These are phyloP conservation scores for Pseudochirops cupreus DNA, from an alignment of 2,797 vertebrate species.

Conservation along the genomic window DNA sequence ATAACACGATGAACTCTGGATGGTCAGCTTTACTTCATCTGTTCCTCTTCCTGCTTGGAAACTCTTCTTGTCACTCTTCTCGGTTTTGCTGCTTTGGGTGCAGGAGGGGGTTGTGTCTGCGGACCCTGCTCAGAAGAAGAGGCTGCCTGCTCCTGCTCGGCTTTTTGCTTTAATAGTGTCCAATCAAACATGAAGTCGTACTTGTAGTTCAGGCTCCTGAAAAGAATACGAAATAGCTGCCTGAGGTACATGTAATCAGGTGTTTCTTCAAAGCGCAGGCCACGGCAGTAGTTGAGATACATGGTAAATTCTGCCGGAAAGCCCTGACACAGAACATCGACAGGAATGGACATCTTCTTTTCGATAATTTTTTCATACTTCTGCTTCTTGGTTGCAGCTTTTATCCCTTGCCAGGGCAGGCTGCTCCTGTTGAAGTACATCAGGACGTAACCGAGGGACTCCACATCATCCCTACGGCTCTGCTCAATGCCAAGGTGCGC, in stretches of 20 bases:
- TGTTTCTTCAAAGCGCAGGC: slow-evolving; percentile 12
- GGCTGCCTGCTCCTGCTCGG: not conserved
- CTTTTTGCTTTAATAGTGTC: not conserved
- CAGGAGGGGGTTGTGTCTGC: slow-evolving; percentile 68
- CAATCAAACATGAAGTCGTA: slow-evolving; percentile 86
- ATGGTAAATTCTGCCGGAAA: slow-evolving; percentile 90
- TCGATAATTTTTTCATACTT: slow-evolving; percentile 90
- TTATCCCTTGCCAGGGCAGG: slow-evolving; percentile 91
- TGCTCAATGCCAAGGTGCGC: slow-evolving; percentile 93
- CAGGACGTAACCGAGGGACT: slow-evolving; percentile 91
- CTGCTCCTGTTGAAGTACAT: slow-evolving; percentile 95
- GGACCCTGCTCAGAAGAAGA: not conserved
- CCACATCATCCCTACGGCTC: slow-evolving; percentile 85
- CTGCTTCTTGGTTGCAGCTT: slow-evolving; percentile 83
- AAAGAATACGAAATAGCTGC: slow-evolving; percentile 92
- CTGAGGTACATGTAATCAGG: slow-evolving; percentile 84
- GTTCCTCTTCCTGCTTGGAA: slow-evolving; percentile 87
- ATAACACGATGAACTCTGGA: slow-evolving; percentile 88
- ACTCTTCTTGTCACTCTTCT: slow-evolving; percentile 86
- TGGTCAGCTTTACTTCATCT: slow-evolving; percentile 86
- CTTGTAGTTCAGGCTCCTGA: slow-evolving; percentile 93
- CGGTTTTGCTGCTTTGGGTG: slow-evolving; percentile 86
- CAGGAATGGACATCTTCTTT: slow-evolving; percentile 92
- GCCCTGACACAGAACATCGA: slow-evolving; percentile 91
- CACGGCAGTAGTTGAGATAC: slow-evolving; percentile 12